Percentiles rank a stretch among this genome's conserved stretches.
Conservation (phyloP, 1,140 invertebrate species). For the Heliconius hewitsoni region DNA sequence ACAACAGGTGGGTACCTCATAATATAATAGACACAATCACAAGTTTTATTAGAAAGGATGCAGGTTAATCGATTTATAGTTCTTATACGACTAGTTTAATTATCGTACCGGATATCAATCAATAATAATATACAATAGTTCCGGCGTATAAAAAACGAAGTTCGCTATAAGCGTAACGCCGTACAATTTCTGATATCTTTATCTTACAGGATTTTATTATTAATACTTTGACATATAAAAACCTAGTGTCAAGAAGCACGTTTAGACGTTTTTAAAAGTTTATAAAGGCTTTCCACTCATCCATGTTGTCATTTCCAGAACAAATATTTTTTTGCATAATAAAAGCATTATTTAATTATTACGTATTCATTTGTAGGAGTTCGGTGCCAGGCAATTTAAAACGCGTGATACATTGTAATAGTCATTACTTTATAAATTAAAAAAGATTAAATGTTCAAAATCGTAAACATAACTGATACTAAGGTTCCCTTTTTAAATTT, state of each 20-base stretch:
- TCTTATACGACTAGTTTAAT: background rate
- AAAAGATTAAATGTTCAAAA: background rate
- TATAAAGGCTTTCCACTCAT: too few relatives aligned
- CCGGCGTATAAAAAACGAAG: background rate
- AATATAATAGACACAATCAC: background rate
- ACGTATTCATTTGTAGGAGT: too few relatives aligned
- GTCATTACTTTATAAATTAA: background rate
- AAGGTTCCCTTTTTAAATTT: background rate
- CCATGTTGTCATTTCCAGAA: too few relatives aligned
- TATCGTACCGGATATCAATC: background rate
- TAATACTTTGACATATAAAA: too few relatives aligned
- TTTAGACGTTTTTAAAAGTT: too few relatives aligned
- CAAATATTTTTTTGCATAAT: too few relatives aligned
- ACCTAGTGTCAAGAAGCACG: too few relatives aligned
- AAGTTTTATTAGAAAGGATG: background rate
- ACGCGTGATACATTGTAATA: too few relatives aligned
- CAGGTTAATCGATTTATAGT: background rate
- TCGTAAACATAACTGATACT: background rate
- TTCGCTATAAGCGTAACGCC: background rate
- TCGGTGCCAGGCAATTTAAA: too few relatives aligned
- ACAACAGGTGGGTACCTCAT: background rate
- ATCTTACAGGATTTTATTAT: too few relatives aligned
- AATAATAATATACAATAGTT: conserved; percentile 2
- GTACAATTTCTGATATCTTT: background rate
- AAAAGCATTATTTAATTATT: too few relatives aligned